Percentiles rank a stretch among this genome's conserved stretches.
These are phyloP conservation scores for Papilio aristodemus DNA, from an alignment of 1,140 invertebrate species.

Conservation along the genomic window DNA sequence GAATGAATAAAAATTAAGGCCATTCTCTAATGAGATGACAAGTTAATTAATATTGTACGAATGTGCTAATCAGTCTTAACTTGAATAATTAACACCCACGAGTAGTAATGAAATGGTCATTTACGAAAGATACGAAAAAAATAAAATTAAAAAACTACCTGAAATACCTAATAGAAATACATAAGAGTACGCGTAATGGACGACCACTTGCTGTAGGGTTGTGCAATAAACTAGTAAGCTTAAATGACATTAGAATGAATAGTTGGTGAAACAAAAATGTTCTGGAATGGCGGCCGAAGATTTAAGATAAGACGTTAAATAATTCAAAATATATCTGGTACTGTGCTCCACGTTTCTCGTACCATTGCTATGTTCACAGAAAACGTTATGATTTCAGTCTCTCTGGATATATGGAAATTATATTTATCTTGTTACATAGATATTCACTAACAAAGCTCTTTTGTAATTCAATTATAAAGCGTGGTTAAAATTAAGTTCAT, in stretches of 20 bases:
- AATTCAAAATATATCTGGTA: conserved; percentile 1
- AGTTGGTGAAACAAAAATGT: too few species aligned
- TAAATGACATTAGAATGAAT: too few species aligned
- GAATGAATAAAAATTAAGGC: conserved; percentile 23
- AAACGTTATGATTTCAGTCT: conserved; percentile 12
- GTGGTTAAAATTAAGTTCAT: not conserved
- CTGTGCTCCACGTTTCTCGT: not conserved
- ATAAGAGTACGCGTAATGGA: too few species aligned
- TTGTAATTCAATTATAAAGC: conserved; percentile 10
- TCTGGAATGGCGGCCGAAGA: too few species aligned
- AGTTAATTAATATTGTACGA: not conserved
- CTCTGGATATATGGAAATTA: conserved; percentile 16
- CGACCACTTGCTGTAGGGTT: too few species aligned
- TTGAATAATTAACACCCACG: not conserved
- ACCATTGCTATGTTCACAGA: not conserved
- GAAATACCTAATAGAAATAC: too few species aligned
- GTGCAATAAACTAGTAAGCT: too few species aligned
- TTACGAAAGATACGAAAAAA: too few species aligned
- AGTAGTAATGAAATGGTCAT: not conserved
- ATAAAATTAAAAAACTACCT: too few species aligned
- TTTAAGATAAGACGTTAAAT: not conserved
- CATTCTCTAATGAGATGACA: conserved; percentile 17
- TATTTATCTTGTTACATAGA: conserved; percentile 11
- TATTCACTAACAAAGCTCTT: conserved; percentile 9
- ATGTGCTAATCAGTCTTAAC: not conserved